Evolutionary conservation across 2,888 invertebrate genomes (phyloP).

Genomic region (Clusia tigrina): DNA sequence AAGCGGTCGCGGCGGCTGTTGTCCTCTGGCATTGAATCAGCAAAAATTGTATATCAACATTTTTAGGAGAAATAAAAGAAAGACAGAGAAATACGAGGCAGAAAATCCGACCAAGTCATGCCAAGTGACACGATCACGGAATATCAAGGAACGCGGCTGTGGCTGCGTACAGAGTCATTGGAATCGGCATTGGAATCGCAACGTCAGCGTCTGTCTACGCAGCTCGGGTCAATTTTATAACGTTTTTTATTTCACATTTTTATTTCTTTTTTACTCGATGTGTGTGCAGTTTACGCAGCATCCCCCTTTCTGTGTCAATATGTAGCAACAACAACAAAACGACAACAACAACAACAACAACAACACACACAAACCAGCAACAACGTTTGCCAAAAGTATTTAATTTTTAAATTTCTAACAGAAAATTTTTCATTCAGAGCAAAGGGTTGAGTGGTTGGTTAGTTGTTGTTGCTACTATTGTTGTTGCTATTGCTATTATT

Average conservation of each 20-base stretch:
- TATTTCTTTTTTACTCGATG: slow-evolving; percentile 30
- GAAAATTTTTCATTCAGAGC: slow-evolving; percentile 49
- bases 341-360: too few species aligned
- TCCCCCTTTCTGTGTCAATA: too few species aligned
- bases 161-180: too few species aligned
- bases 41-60: neutral
- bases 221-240: slow-evolving; percentile 35
- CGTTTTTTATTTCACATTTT: slow-evolving; percentile 30
- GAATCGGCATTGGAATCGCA: too few species aligned
- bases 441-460: slow-evolving; percentile 27
- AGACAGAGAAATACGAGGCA: slow-evolving; percentile 4
- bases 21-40: neutral
- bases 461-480: slow-evolving; percentile 33
- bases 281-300: slow-evolving; percentile 44
- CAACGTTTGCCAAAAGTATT: too few species aligned
- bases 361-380: too few species aligned
- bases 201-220: slow-evolving; percentile 35
- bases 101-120: slow-evolving; percentile 8
- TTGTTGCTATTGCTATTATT: slow-evolving; percentile 26
- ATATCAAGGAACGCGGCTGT: too few species aligned
- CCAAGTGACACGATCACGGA: slow-evolving; percentile 10
- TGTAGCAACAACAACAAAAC: too few species aligned
- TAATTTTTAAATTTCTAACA: slow-evolving; percentile 42
- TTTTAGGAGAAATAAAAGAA: neutral
- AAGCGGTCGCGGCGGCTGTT: too few species aligned